Evolutionary conservation across 2,888 invertebrate genomes (phyloP).

Genomic region (Campoletis raptor): DNA sequence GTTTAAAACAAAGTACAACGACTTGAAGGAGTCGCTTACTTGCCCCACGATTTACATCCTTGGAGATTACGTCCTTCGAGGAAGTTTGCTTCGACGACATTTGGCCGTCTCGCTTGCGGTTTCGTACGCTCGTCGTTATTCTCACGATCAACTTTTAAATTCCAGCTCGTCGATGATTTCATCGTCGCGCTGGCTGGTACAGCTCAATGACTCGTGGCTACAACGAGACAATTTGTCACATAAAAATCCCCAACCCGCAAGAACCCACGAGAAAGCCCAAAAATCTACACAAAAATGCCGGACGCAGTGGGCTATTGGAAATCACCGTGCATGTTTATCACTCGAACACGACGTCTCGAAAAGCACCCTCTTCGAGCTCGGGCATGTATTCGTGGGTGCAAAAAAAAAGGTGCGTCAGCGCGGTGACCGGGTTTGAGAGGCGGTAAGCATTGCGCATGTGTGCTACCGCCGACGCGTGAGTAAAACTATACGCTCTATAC

Average conservation of each 20-base stretch:
- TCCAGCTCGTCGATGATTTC: slow-evolving; percentile 24
- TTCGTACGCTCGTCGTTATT: background rate
- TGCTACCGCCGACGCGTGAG: slow-evolving; percentile 40
- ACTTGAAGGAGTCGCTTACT: slow-evolving; percentile 60
- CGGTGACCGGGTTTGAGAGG: background rate
- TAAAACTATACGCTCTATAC: slow-evolving; percentile 22
- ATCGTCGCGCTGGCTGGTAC: slow-evolving; percentile 44
- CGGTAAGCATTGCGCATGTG: slow-evolving; percentile 49
- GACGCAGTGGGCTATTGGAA: background rate
- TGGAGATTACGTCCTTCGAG: slow-evolving; percentile 14
- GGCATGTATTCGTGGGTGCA: background rate
- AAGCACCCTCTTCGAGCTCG: background rate
- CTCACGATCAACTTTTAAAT: background rate
- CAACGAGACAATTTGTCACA: slow-evolving; percentile 2
- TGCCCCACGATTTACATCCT: slow-evolving; percentile 63
- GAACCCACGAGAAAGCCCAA: background rate
- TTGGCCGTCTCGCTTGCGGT: background rate
- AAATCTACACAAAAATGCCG: background rate
- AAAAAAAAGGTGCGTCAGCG: background rate
- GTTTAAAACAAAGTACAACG: slow-evolving; percentile 35
- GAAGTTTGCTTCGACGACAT: background rate
- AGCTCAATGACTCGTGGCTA: background rate
- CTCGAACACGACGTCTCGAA: background rate
- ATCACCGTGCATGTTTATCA: background rate
- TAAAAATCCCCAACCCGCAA: background rate